phyloP scores from a whole-genome alignment of 2,797 vertebrate species.

The Propithecus deckenii region DNA sequence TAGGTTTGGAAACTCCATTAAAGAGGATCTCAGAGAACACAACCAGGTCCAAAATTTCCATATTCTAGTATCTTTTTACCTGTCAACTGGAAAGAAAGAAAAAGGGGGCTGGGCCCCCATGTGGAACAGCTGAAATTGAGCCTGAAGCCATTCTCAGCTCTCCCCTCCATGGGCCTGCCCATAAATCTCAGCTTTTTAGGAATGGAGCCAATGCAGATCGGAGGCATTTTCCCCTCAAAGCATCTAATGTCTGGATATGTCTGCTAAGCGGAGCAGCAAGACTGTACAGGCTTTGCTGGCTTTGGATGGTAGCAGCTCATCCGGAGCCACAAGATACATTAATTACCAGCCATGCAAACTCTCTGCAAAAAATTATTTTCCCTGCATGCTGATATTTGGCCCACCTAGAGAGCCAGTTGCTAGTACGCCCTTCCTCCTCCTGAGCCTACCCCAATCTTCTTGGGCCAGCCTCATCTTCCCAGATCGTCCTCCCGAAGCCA shows the following conservation, averaged over 20 bases:
- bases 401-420: neutral
- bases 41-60: neutral
- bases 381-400: neutral
- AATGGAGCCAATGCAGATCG: constrained; percentile 64
- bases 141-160: constrained; percentile 36
- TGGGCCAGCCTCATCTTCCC: neutral
- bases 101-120: neutral
- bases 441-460: neutral
- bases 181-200: constrained; percentile 72
- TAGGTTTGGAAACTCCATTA: neutral
- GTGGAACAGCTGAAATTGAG: constrained; percentile 3
- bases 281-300: constrained; percentile 20
- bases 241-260: constrained; percentile 14
- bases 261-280: constrained; percentile 58
- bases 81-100: neutral
- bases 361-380: neutral
- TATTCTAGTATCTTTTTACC: neutral
- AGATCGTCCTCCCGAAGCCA: neutral
- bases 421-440: neutral
- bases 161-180: neutral
- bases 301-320: neutral
- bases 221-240: constrained; percentile 61
- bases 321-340: neutral
- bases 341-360: neutral
- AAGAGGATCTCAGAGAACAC: neutral